Percentiles rank a stretch among this genome's conserved stretches.
Evolutionary conservation across 2,888 invertebrate species (phyloP).

Genomic region (Lobophora halterata): DNA sequence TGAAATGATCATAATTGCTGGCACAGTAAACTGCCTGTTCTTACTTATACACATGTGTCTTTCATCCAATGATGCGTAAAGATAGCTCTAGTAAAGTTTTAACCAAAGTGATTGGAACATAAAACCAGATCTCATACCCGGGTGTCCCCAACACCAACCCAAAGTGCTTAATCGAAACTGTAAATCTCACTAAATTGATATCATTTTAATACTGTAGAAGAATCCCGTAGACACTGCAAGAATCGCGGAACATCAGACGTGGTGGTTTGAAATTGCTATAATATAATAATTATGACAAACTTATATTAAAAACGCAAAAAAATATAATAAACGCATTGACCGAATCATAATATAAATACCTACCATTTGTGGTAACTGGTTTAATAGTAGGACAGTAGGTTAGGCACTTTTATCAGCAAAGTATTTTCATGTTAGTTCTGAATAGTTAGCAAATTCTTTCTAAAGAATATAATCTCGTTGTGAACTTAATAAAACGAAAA

Average conservation of each 20-base stretch:
- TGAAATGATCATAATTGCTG: no score
- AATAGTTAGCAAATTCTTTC: background rate
- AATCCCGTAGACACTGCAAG: slow-evolving; percentile 4
- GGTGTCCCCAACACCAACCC: slow-evolving; percentile 26
- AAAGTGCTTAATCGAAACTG: slow-evolving; percentile 24
- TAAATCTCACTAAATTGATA: slow-evolving; percentile 27
- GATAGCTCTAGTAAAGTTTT: no score
- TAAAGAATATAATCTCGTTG: background rate
- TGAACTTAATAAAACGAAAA: slow-evolving; percentile 16
- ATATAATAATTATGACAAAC: no score
- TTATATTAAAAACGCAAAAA: no score
- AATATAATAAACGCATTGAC: no score
- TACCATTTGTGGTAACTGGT: no score
- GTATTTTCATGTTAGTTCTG: background rate
- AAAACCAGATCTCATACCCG: slow-evolving; percentile 23
- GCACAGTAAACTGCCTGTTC: no score
- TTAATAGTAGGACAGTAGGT: no score
- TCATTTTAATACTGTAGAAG: slow-evolving; percentile 30
- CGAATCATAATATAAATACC: no score
- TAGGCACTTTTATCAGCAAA: background rate
- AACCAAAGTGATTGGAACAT: slow-evolving; percentile 18
- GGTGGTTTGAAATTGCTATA: no score
- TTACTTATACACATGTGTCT: slow-evolving; percentile 3
- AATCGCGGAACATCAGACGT: slow-evolving; percentile 6
- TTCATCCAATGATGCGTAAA: slow-evolving; percentile 2